A percentile compares a stretch with the other conserved stretches of the same genome.
phyloP scores from a whole-genome alignment of 2,888 invertebrate genomes.

The Trissoscelio sp. region DNA sequence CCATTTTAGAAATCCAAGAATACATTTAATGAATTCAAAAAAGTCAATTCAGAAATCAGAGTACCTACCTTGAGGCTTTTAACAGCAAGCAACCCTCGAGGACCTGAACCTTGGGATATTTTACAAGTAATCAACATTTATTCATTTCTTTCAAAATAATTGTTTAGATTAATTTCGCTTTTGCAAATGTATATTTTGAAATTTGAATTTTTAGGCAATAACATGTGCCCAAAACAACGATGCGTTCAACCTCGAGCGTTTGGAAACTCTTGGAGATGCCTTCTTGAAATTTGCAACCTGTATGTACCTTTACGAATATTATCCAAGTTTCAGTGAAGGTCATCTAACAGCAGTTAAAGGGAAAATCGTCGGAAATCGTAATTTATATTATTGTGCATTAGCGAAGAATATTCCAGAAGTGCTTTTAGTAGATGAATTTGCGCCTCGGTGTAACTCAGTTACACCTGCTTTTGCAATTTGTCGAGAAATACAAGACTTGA shows the following conservation, averaged over 20 bases:
- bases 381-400: slow-evolving; percentile 90
- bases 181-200: not conserved
- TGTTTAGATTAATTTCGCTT: too few species aligned
- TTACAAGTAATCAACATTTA: slow-evolving; percentile 73
- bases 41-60: not conserved
- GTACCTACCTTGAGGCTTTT: slow-evolving; percentile 70
- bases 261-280: slow-evolving; percentile 95
- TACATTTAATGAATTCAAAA: slow-evolving; percentile 14
- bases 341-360: slow-evolving; percentile 89
- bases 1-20: slow-evolving; percentile 25
- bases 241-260: slow-evolving; percentile 90
- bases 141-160: too few species aligned
- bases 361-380: slow-evolving; percentile 91
- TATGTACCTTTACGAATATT: slow-evolving; percentile 89
- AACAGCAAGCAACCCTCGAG: slow-evolving; percentile 51
- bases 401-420: slow-evolving; percentile 83
- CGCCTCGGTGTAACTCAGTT: slow-evolving; percentile 89
- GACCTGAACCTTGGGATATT: slow-evolving; percentile 78
- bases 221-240: slow-evolving; percentile 90
- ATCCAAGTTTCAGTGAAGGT: slow-evolving; percentile 90
- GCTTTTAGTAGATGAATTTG: slow-evolving; percentile 87
- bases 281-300: slow-evolving; percentile 92
- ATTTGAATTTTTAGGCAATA: slow-evolving; percentile 85
- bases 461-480: slow-evolving; percentile 91
- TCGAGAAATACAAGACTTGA: slow-evolving; percentile 83